phyloP scores from a whole-genome alignment of 2,797 vertebrate species.

The Acanthiza pusilla region DNA sequence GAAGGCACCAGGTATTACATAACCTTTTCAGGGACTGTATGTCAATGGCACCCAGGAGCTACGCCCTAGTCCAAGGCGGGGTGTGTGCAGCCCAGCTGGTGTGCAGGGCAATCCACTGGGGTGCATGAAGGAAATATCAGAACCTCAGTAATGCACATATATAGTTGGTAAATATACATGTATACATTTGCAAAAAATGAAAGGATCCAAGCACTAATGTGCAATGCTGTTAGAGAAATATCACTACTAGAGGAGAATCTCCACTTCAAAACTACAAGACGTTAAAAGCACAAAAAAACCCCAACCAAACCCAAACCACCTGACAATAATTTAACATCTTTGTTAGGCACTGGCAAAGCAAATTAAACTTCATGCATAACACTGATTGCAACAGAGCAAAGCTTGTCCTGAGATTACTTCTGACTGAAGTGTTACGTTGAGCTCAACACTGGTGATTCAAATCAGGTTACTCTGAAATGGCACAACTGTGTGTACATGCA shows the following conservation, averaged over 20 bases:
- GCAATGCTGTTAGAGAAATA: background rate
- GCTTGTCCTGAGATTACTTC: background rate
- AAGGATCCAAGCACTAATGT: background rate
- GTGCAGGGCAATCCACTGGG: background rate
- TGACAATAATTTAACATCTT: background rate
- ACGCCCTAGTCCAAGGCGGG: accelerated
- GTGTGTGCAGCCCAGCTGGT: background rate
- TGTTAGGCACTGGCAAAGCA: background rate
- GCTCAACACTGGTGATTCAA: background rate
- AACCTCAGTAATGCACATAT: background rate
- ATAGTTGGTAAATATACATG: background rate
- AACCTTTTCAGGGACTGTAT: background rate
- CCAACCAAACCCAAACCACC: background rate
- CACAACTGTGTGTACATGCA: background rate
- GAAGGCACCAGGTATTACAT: background rate
- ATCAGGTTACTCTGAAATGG: background rate
- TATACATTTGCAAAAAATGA: background rate
- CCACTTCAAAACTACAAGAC: background rate
- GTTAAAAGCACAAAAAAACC: background rate
- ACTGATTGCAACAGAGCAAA: background rate
- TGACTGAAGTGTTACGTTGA: background rate
- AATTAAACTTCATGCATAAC: background rate
- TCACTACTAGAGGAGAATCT: background rate
- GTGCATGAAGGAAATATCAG: background rate
- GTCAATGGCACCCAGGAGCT: background rate